Conservation (phyloP, 2,797 vertebrate species). For the Lutjanus argentimaculatus region DNA sequence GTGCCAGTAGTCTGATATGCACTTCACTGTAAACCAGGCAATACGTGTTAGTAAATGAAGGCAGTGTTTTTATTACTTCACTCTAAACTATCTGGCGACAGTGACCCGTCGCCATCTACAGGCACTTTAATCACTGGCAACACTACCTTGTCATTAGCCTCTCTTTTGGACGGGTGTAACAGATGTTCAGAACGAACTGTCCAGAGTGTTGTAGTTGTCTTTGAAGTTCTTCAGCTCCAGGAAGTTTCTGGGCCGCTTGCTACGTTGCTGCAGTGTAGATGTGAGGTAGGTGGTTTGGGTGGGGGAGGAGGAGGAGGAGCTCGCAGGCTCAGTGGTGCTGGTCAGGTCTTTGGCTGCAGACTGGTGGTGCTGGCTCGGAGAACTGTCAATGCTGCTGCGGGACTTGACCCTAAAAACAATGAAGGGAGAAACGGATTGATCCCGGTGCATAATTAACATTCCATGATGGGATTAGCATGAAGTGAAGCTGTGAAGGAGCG, state of each 20-base stretch:
- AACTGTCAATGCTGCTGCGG: constrained; percentile 76
- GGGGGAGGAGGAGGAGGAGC: constrained; percentile 86
- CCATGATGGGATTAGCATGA: constrained; percentile 46
- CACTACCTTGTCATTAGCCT: constrained; percentile 15
- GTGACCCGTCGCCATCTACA: neutral
- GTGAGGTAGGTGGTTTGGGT: constrained; percentile 94
- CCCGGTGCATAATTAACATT: constrained; percentile 61
- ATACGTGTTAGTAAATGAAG: constrained; percentile 48
- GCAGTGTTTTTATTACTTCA: constrained; percentile 62
- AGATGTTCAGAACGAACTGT: constrained; percentile 90
- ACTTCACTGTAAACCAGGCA: constrained; percentile 50
- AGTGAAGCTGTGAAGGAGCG: constrained; percentile 2
- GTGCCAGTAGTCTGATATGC: constrained; percentile 58
- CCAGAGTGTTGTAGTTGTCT: constrained; percentile 97
- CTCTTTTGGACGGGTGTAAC: neutral
- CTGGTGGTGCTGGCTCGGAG: constrained; percentile 90
- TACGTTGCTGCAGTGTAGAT: constrained; percentile 91
- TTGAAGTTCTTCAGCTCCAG: constrained; percentile 98
- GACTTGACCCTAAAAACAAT: constrained; percentile 88
- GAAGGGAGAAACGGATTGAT: constrained; percentile 43
- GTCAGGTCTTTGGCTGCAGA: constrained; percentile 95
- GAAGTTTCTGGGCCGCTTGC: constrained; percentile 95
- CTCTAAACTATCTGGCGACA: constrained; percentile 16
- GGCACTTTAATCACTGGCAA: constrained; percentile 57
- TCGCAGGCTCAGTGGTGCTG: constrained; percentile 80